Percentiles rank a stretch among this genome's conserved stretches.
Evolutionary conservation across 1,140 invertebrate species (phyloP).

Genomic region (Megalopta genalis): DNA sequence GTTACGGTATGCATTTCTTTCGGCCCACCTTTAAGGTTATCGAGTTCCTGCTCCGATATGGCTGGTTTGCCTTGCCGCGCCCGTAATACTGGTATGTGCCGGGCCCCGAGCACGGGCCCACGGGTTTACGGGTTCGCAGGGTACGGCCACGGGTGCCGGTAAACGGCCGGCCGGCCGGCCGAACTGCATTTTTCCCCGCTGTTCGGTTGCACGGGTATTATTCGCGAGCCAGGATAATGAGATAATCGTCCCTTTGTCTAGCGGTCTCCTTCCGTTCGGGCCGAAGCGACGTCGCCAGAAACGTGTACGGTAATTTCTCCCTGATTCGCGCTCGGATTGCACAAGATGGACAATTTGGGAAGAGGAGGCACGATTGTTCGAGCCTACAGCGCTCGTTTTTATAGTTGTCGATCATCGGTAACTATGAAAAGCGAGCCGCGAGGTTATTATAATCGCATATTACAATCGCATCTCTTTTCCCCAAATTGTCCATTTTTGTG

Average conservation of each 20-base stretch:
- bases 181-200: constrained; percentile 46
- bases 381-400: too few species aligned
- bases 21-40: constrained; percentile 52
- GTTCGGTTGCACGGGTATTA: constrained; percentile 27
- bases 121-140: too few species aligned
- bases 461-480: too few species aligned
- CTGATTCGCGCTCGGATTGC: too few species aligned
- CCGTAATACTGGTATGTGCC: constrained; percentile 25
- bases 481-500: too few species aligned
- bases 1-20: constrained; percentile 61
- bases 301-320: too few species aligned
- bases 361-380: too few species aligned
- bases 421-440: too few species aligned
- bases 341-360: too few species aligned
- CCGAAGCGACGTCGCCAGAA: not conserved
- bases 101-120: too few species aligned
- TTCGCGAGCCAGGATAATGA: constrained; percentile 51
- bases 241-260: constrained; percentile 56
- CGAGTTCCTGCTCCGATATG: constrained; percentile 60
- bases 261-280: constrained; percentile 37
- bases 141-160: not conserved
- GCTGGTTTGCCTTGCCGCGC: constrained; percentile 65
- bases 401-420: too few species aligned
- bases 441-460: too few species aligned
- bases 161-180: constrained; percentile 30